Percentiles rank a stretch among this genome's conserved stretches.
Conservation (phyloP, 92 coral and sea anemone species). For the Micromussa lordhowensis region DNA sequence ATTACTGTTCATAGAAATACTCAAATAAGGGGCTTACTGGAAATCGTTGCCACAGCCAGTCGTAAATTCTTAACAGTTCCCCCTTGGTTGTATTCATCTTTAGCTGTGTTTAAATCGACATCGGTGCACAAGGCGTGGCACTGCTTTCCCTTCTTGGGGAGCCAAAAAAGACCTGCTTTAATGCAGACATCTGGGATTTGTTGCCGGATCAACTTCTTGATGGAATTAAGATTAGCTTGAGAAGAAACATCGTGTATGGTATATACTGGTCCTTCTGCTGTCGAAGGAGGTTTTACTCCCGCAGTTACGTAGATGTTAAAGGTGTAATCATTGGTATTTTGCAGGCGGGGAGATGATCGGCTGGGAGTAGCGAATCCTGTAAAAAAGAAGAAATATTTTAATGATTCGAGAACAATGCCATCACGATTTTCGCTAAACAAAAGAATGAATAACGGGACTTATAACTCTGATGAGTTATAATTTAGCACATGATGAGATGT, state of each 20-base stretch:
- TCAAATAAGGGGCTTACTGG: background rate
- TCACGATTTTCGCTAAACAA: background rate
- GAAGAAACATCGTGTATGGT: slow-evolving; percentile 10
- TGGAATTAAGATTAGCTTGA: slow-evolving; percentile 1
- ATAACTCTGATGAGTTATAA: too few species aligned
- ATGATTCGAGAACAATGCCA: slow-evolving; percentile 15
- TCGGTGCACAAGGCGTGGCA: slow-evolving; percentile 1
- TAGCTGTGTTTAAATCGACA: slow-evolving; percentile 1
- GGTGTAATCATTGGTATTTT: slow-evolving; percentile 5
- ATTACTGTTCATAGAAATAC: too few species aligned
- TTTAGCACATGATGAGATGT: too few species aligned
- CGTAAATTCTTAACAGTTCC: background rate
- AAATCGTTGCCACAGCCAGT: slow-evolving; percentile 13
- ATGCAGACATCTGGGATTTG: slow-evolving; percentile 31
- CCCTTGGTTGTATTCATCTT: background rate
- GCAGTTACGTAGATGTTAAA: slow-evolving; percentile 34
- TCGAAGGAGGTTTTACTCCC: slow-evolving; percentile 36
- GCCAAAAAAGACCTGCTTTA: slow-evolving; percentile 55
- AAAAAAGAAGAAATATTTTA: slow-evolving; percentile 16
- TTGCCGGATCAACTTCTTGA: background rate
- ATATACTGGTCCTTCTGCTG: slow-evolving; percentile 56
- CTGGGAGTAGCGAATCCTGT: slow-evolving; percentile 57
- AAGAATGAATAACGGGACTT: background rate
- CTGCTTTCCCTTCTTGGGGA: slow-evolving; percentile 45
- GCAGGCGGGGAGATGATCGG: slow-evolving; percentile 40